Evolutionary conservation across 2,797 vertebrate genomes (phyloP).

Genomic region (Hirundo rustica): DNA sequence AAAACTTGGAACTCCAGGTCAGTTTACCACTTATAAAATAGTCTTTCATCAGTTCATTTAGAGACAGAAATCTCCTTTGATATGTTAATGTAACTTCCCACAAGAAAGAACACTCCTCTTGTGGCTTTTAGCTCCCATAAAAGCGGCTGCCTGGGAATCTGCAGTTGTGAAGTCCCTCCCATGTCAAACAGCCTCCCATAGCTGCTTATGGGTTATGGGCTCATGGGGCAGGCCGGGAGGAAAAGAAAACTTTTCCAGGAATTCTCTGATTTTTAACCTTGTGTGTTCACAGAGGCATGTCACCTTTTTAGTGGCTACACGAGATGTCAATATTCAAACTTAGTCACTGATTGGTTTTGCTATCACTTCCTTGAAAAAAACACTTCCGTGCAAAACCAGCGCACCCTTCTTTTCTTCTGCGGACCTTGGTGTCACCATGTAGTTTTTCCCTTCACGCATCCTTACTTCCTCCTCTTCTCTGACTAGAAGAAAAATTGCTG

Average conservation of each 20-base stretch:
- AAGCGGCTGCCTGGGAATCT: not conserved
- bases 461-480: not conserved
- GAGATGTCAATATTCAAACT: not conserved
- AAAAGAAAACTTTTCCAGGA: not conserved
- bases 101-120: not conserved
- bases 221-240: not conserved
- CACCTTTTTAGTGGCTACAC: not conserved
- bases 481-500: not conserved
- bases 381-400: not conserved
- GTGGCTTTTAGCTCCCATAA: not conserved
- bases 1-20: not conserved
- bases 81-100: not conserved
- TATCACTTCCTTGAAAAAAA: not conserved
- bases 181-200: not conserved
- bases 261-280: not conserved
- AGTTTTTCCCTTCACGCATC: not conserved
- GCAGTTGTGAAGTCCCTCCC: not conserved
- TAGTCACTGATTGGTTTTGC: not conserved
- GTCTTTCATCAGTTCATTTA: not conserved
- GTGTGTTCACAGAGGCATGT: not conserved
- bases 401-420: not conserved
- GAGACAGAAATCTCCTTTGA: not conserved
- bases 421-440: no score
- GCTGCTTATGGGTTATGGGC: not conserved
- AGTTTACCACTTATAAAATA: not conserved